Percentiles rank a stretch among this genome's conserved stretches.
phyloP scores from a whole-genome alignment of 2,888 invertebrate genomes.

The Eremobia ochroleuca region DNA sequence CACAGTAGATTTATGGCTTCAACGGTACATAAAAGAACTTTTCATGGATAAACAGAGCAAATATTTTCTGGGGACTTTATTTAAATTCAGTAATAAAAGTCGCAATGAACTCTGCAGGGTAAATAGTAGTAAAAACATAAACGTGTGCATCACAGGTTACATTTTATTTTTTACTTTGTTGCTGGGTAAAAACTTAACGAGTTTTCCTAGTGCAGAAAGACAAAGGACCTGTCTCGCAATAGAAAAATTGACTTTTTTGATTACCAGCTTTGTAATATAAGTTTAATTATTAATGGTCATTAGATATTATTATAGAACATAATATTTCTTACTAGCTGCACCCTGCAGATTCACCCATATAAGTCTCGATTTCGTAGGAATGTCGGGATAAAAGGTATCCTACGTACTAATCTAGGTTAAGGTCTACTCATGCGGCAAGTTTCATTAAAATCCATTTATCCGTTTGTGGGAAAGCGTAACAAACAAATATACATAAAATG shows the following conservation, averaged over 20 bases:
- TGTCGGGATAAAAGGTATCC: no score
- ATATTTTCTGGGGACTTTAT: conserved; percentile 3
- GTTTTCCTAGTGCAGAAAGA: not conserved
- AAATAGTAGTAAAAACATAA: conserved; percentile 8
- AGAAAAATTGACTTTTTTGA: conserved; percentile 19
- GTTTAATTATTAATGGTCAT: no score
- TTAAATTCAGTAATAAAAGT: conserved; percentile 28
- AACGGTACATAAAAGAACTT: conserved; percentile 6
- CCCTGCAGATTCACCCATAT: no score
- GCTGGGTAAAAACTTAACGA: not conserved
- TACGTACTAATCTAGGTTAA: no score
- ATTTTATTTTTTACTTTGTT: not conserved
- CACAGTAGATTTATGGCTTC: not conserved
- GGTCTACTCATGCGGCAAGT: no score
- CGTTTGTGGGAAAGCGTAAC: no score
- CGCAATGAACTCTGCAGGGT: not conserved
- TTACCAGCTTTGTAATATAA: conserved; percentile 4
- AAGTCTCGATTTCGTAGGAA: no score
- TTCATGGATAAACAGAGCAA: not conserved
- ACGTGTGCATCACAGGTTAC: not conserved
- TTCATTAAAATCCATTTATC: no score
- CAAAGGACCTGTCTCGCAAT: not conserved
- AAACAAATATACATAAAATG: no score
- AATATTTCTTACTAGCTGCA: no score
- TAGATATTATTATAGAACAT: not conserved